Evolutionary conservation across 2,888 invertebrate genomes (phyloP).

Genomic region (Alcis repandata): DNA sequence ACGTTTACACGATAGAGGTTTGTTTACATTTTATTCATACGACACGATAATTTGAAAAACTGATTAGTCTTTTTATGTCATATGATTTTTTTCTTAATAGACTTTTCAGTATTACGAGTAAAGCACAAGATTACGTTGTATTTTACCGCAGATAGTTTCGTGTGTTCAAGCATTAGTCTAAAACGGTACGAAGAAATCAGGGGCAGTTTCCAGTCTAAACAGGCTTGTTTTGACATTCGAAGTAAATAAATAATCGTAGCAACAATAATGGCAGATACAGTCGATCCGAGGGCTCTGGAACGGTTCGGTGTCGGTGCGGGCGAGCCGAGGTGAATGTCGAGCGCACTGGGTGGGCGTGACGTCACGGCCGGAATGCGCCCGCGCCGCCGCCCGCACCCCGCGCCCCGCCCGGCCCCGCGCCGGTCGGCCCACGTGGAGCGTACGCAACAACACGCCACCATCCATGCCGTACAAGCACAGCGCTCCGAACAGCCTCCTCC

Average conservation of each 20-base stretch:
- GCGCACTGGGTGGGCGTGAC: conserved; percentile 85
- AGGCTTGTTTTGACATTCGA: conserved; percentile 46
- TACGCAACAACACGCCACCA: conserved; percentile 69
- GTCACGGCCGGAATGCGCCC: conserved; percentile 85
- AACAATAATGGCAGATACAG: conserved; percentile 75
- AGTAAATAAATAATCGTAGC: conserved; percentile 67
- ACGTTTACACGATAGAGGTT: no score
- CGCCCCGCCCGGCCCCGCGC: conserved; percentile 31
- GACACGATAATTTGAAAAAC: no score
- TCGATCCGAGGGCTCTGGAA: conserved; percentile 57
- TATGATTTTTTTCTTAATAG: no score
- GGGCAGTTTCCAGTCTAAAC: conserved; percentile 6
- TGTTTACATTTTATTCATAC: neutral
- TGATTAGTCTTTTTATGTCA: no score
- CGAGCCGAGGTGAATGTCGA: conserved; percentile 79
- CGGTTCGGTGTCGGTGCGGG: conserved; percentile 52
- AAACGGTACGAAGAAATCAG: neutral
- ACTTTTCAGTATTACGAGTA: no score
- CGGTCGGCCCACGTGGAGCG: conserved; percentile 74
- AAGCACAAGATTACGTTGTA: no score
- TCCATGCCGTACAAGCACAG: conserved; percentile 56
- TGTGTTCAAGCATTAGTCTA: no score
- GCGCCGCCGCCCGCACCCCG: conserved; percentile 62
- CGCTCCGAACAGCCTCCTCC: conserved; percentile 60
- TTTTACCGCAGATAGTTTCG: no score